Evolutionary conservation across 2,797 vertebrate genomes (phyloP), one percentile per base, ranked within the genome.

Genomic region (Phaenicophaeus curvirostris): DNA sequence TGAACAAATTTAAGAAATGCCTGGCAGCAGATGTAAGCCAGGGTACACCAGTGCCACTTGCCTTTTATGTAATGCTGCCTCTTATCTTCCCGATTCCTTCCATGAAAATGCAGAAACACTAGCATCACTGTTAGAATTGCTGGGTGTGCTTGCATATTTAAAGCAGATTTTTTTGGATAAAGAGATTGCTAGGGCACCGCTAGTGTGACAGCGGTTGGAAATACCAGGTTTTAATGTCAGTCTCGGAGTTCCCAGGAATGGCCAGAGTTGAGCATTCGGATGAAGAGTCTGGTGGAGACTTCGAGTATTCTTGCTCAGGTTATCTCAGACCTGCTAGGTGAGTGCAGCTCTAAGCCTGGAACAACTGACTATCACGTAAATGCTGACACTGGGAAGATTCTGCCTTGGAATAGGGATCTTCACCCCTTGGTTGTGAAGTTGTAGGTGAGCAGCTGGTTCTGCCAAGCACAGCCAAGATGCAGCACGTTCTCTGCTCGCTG

Each of bases 11-110:
- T 17, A 69, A 58, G 71, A 46, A 37, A 55, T 92, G 94, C 77
- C 37, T 46, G 2, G 2, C n/a, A 92, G 95, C 92, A 92, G 80
- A 76, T 92, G 86, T 50, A 86, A 58, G 50, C 67, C 68, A 20
- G 89, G 87, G 62, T 63, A 13, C 5, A 63, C 35, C 78, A 57
- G 39, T 31, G 37, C 74, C 81, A 63, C 25, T 74, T 94, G 67
- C 77, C 78, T 90, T 69, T 31, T 37, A 25, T 42, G 66, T 72
- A 91, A 76, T 31, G 37, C 23, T 75, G 76, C 76, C 80, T 75
- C 3, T 88, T 46, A 75, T 86, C 69, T 81, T 27, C 57, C 41
- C 8, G n/a, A 17, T 46, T 21, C 61, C 62, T 46, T 42, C 6
- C 21, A 5, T 23, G 46, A 61, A 74, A 65, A 39, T 2, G 31